phyloP scores from a whole-genome alignment of 2,888 invertebrate species.

The Silvanus unidentatus region DNA sequence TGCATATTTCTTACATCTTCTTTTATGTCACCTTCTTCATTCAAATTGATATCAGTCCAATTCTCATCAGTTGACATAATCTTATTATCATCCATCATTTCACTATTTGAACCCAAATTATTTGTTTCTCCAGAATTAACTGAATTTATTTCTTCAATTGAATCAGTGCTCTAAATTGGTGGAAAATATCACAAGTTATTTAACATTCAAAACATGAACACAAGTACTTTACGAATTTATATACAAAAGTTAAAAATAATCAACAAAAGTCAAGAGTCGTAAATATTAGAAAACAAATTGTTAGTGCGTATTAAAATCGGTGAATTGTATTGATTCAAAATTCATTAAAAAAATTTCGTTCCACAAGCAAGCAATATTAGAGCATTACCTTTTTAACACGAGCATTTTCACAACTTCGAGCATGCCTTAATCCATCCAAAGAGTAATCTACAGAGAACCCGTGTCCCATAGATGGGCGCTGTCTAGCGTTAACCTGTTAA shows the following conservation, averaged over 20 bases:
- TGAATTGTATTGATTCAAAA: too few species aligned
- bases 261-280: too few species aligned
- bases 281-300: too few species aligned
- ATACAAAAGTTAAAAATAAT: neutral
- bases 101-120: conserved; percentile 64
- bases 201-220: conserved; percentile 2
- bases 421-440: conserved; percentile 49
- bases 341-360: neutral
- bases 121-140: conserved; percentile 70
- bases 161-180: conserved; percentile 70
- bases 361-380: conserved; percentile 11
- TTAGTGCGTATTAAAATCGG: too few species aligned
- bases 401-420: conserved; percentile 44
- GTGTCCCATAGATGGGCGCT: conserved; percentile 45
- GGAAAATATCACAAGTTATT: neutral
- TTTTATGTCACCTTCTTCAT: conserved; percentile 66
- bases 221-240: neutral
- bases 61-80: conserved; percentile 73
- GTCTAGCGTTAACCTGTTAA: conserved; percentile 47
- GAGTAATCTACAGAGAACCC: conserved; percentile 49
- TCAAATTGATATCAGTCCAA: conserved; percentile 89
- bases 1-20: conserved; percentile 54
- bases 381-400: conserved; percentile 44
- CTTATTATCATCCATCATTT: conserved; percentile 68
- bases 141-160: conserved; percentile 72